Percentiles rank a stretch among this genome's conserved stretches.
Conservation (phyloP, 2,113 vertebrate species). For the Aspidoscelis tigris region DNA sequence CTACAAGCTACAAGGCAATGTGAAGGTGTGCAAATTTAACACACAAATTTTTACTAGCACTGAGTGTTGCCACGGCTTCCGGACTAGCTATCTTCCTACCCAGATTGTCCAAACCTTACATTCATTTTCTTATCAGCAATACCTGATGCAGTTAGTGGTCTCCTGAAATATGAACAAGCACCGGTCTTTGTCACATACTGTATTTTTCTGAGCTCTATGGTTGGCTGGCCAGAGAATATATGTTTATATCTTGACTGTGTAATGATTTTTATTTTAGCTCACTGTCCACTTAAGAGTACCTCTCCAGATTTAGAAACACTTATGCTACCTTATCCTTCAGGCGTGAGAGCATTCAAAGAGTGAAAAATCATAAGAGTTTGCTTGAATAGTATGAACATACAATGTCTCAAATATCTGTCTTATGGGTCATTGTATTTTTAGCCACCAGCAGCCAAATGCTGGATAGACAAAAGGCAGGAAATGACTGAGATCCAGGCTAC, state of each 20-base stretch:
- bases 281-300: not conserved
- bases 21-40: slow-evolving; percentile 15
- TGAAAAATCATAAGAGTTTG: not conserved
- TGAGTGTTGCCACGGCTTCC: slow-evolving; percentile 24
- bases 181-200: slow-evolving; percentile 61
- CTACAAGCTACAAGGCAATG: slow-evolving; percentile 7
- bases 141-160: slow-evolving; percentile 45
- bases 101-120: slow-evolving; percentile 56
- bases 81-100: slow-evolving; percentile 52
- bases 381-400: not conserved
- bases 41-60: slow-evolving; percentile 45
- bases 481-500: not conserved
- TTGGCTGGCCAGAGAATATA: slow-evolving; percentile 46
- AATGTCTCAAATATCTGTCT: not conserved
- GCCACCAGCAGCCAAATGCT: not conserved
- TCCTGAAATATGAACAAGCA: slow-evolving; percentile 58
- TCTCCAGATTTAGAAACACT: not conserved
- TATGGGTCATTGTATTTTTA: not conserved
- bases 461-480: not conserved
- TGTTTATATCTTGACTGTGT: slow-evolving; percentile 37
- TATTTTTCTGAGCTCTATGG: slow-evolving; percentile 29
- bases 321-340: not conserved
- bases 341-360: slow-evolving; percentile 21
- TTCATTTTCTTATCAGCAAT: slow-evolving; percentile 63
- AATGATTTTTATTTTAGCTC: slow-evolving; percentile 35